Evolutionary conservation across 2,113 vertebrate genomes (phyloP), one percentile per base, ranked within the genome.

Genomic region (Pipa parva): DNA sequence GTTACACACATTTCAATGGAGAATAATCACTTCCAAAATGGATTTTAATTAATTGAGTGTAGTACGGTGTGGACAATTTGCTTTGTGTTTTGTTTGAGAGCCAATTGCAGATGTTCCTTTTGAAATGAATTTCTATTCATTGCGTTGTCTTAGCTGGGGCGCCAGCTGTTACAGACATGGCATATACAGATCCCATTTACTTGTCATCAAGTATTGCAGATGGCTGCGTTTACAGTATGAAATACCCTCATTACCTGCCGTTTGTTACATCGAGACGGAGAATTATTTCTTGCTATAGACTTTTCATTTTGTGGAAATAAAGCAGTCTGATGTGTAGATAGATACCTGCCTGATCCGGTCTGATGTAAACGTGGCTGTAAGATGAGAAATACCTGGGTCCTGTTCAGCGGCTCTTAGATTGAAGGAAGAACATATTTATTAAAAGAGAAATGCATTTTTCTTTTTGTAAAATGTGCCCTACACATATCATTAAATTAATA

Each of bases 71-170:
- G 71, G 54, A 63, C 46, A 60, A 61, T 61, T 79, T 79, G 75
- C 69, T 78, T 84, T 78, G 42, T 76, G 4, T 12, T 18, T 67
- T 72, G 25, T 71, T 29, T 70, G 71, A 52, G 72, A 60, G 21
- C 59, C 76, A 77, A 80, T 79, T 83, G 82, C 83, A 86, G 80
- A 81, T 87, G 79, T 80, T 81, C 73, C 22, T 39, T 81, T 76
- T 78, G 77, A 83, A 83, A 78, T 27, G 74, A 72, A 80, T 78
- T 68, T 5, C 0, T 73, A 72, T 79, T 74, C 65, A 78, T 73
- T 69, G 48, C 45, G 20, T 48, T 27, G 55, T 76, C 72, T 62
- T 50, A 72, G 70, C 62, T 60, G 31, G 56, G 74, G 79, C 72
- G 75, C 73, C 78, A 79, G 76, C 78, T 80, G 76, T 71, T 74